Conservation (phyloP, 2,113 vertebrate genomes). For the Alethe diademata region DNA sequence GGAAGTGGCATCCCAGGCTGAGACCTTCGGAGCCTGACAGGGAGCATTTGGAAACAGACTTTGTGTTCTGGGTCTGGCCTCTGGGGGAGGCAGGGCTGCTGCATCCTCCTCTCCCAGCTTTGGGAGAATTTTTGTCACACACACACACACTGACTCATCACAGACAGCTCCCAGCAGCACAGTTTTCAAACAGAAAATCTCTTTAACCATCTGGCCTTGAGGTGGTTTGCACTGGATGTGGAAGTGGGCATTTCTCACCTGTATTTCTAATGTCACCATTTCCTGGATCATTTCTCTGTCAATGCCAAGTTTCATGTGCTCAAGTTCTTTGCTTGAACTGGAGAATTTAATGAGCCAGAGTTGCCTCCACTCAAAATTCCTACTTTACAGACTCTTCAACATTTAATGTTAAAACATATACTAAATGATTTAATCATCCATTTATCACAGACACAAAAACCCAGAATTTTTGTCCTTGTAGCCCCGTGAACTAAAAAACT, state of each 20-base stretch:
- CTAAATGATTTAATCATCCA: background rate
- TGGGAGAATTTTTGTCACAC: background rate
- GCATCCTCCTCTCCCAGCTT: background rate
- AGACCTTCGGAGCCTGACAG: background rate
- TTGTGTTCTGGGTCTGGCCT: background rate
- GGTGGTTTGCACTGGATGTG: background rate
- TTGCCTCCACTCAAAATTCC: background rate
- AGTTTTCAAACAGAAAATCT: background rate
- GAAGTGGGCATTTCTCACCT: background rate
- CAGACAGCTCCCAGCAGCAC: background rate
- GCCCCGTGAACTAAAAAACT: background rate
- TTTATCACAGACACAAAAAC: background rate
- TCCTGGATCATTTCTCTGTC: background rate
- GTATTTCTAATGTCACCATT: background rate
- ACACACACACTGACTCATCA: background rate
- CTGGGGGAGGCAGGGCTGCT: background rate
- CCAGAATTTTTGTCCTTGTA: background rate
- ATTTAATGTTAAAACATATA: background rate
- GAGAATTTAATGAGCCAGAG: background rate
- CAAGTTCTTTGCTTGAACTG: background rate
- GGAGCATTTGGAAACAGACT: background rate
- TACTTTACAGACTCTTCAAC: background rate
- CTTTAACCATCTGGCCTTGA: background rate
- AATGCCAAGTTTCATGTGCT: background rate
- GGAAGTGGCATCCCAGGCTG: background rate